These are phyloP conservation scores for Acridotheres tristis DNA, from an alignment of 2,797 vertebrate species.

Conservation along the genomic window DNA sequence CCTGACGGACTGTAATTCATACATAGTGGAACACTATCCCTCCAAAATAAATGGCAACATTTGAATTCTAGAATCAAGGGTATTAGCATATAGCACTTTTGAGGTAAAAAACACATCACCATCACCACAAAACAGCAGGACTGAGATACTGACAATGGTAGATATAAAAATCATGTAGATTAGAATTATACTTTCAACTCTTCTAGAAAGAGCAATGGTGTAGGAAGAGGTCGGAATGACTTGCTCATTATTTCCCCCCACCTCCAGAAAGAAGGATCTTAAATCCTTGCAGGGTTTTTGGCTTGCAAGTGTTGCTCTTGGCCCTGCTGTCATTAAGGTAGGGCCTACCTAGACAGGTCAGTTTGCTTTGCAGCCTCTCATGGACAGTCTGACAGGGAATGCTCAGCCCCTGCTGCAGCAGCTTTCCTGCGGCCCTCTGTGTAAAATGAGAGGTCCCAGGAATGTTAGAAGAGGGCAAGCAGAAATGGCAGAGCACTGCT, in stretches of 20 bases:
- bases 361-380: neutral
- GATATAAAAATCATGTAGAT: neutral
- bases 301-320: neutral
- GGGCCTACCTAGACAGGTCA: neutral
- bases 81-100: neutral
- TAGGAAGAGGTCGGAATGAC: neutral
- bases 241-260: neutral
- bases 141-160: neutral
- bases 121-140: neutral
- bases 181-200: neutral
- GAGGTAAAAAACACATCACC: neutral
- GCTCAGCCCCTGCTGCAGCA: neutral
- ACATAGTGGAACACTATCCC: neutral
- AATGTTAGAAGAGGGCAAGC: neutral
- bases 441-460: constrained; percentile 29
- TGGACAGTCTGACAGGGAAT: neutral
- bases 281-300: neutral
- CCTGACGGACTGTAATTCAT: neutral
- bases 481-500: constrained; percentile 33
- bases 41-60: neutral
- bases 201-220: neutral
- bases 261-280: neutral
- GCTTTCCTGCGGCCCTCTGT: neutral
- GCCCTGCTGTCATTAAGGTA: neutral
- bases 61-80: neutral